Conservation (phyloP, 2,797 vertebrate genomes). For the Euphonia xanthogaster region DNA sequence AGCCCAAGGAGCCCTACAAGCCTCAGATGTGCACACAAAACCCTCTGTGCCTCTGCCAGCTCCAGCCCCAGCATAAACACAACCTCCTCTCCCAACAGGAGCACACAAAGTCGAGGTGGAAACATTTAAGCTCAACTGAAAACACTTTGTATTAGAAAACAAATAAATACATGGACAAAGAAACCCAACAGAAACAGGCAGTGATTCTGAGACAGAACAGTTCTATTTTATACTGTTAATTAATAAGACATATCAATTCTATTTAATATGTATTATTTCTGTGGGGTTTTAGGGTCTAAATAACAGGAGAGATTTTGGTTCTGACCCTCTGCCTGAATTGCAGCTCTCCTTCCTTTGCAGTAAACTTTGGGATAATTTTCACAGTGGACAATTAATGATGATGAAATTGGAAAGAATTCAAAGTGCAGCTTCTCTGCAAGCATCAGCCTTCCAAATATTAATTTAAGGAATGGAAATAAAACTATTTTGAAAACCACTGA, state of each 20-base stretch:
- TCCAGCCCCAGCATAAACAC: not conserved
- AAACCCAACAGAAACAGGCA: not conserved
- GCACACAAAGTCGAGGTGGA: not conserved
- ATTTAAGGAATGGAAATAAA: not conserved
- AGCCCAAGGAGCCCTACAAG: not conserved
- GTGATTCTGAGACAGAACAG: not conserved
- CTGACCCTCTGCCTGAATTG: not conserved
- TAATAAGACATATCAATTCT: no score
- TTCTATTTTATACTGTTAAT: not conserved
- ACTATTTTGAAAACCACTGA: not conserved
- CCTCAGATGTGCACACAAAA: not conserved
- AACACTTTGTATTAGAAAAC: not conserved
- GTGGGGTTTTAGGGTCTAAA: not conserved
- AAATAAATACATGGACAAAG: not conserved
- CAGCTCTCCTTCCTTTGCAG: conserved; percentile 13
- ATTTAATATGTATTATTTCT: conserved; percentile 49
- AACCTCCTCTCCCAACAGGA: not conserved
- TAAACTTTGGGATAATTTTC: conserved; percentile 22
- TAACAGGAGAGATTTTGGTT: not conserved
- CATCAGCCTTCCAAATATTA: not conserved
- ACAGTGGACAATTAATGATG: not conserved
- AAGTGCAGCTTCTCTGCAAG: not conserved
- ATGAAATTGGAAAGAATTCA: not conserved
- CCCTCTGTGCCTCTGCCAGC: not conserved
- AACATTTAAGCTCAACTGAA: not conserved